Conservation (phyloP, 2,797 vertebrate species). For the Enteromius viviparus region DNA sequence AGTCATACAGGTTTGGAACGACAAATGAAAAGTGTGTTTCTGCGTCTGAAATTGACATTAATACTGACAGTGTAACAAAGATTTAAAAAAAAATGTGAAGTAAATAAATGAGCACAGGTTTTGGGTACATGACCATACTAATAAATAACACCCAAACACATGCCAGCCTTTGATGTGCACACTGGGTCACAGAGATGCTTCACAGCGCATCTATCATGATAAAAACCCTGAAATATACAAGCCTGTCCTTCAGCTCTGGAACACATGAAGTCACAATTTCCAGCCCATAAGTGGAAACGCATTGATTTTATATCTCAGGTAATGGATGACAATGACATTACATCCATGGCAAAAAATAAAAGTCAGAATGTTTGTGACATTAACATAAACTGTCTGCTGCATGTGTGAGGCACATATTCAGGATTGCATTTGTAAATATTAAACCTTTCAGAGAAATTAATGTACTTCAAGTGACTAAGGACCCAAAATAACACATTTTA, state of each 20-base stretch:
- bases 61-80: constrained; percentile 2
- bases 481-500: neutral
- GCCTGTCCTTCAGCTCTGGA: constrained; percentile 13
- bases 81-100: neutral
- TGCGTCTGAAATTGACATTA: neutral
- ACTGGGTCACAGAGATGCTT: constrained; percentile 2
- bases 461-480: neutral
- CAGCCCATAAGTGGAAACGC: constrained; percentile 14
- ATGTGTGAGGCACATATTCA: neutral
- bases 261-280: constrained; percentile 15
- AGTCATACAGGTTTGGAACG: neutral
- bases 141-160: constrained; percentile 22
- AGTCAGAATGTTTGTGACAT: constrained; percentile 18
- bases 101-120: constrained; percentile 18
- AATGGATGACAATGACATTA: constrained; percentile 33
- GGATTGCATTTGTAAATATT: neutral
- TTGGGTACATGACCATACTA: neutral
- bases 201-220: constrained; percentile 18
- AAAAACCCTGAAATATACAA: constrained; percentile 21
- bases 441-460: neutral
- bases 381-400: neutral
- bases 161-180: neutral
- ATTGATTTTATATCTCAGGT: constrained; percentile 51
- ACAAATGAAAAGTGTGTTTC: neutral
- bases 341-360: constrained; percentile 30